phyloP scores from a whole-genome alignment of 2,113 vertebrate genomes.

The Aix galericulata region DNA sequence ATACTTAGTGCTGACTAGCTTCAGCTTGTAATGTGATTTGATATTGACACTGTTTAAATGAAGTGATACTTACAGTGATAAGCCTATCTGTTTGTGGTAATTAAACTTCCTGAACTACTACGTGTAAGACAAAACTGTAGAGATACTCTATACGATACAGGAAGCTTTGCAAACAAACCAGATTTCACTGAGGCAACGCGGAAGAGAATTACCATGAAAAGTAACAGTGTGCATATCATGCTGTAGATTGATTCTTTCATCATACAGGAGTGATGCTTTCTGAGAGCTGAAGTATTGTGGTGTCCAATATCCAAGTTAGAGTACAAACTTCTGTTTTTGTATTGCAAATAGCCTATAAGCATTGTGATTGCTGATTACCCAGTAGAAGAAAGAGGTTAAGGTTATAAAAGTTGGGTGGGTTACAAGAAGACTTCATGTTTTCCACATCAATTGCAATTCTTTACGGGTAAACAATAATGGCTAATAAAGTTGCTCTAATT shows the following conservation, averaged over 20 bases:
- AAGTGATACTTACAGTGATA: neutral
- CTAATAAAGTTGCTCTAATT: neutral
- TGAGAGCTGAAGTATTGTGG: neutral
- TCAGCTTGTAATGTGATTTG: neutral
- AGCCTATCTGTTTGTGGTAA: neutral
- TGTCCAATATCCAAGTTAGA: neutral
- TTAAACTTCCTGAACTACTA: slow-evolving; percentile 27
- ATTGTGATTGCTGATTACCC: neutral
- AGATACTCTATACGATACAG: neutral
- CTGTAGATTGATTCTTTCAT: neutral
- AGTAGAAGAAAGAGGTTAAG: neutral
- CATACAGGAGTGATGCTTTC: neutral
- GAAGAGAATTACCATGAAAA: neutral
- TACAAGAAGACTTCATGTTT: neutral
- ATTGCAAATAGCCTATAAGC: neutral
- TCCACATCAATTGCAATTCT: neutral
- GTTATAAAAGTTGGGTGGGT: neutral
- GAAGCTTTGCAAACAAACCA: slow-evolving; percentile 28
- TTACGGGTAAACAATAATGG: neutral
- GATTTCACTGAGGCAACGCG: neutral
- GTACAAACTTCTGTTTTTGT: neutral
- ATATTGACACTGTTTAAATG: neutral
- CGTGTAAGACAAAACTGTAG: neutral
- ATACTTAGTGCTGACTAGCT: neutral
- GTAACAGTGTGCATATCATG: neutral